Conservation (phyloP, 1,140 invertebrate species). For the Drosophila watanabei region DNA sequence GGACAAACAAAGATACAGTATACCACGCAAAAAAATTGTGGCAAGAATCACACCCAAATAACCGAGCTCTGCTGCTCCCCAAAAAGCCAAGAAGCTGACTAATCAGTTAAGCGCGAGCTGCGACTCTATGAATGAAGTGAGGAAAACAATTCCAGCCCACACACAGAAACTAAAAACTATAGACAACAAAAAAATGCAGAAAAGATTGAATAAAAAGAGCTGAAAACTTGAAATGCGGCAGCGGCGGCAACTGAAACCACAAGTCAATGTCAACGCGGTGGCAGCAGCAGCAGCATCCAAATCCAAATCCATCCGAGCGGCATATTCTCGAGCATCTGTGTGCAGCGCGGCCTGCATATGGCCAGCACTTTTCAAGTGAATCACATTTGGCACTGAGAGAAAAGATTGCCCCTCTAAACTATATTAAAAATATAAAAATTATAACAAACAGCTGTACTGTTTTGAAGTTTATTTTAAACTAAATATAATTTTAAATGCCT, state of each 20-base stretch:
- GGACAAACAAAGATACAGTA: slow-evolving; percentile 61
- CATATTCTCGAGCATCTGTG: slow-evolving; percentile 38
- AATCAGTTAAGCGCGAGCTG: slow-evolving; percentile 62
- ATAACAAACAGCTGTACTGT: not conserved
- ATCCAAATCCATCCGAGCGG: slow-evolving; percentile 24
- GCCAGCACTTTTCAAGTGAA: slow-evolving; percentile 57
- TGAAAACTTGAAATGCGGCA: slow-evolving; percentile 62
- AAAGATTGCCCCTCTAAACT: not conserved
- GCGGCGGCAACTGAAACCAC: slow-evolving; percentile 71
- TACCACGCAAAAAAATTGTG: slow-evolving; percentile 72
- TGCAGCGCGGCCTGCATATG: slow-evolving; percentile 35
- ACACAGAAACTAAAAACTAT: slow-evolving; percentile 49
- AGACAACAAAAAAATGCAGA: slow-evolving; percentile 25
- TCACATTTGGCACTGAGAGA: slow-evolving; percentile 21
- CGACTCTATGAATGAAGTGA: slow-evolving; percentile 66
- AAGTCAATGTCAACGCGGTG: slow-evolving; percentile 80
- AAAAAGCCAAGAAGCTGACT: slow-evolving; percentile 70
- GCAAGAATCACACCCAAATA: slow-evolving; percentile 72
- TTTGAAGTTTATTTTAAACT: not conserved
- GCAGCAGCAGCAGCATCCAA: slow-evolving; percentile 61
- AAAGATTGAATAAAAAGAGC: slow-evolving; percentile 25
- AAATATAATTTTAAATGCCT: not conserved
- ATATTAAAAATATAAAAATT: fast-evolving
- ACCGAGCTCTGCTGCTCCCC: slow-evolving; percentile 50
- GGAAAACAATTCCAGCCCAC: slow-evolving; percentile 76